A percentile compares a stretch with the other conserved stretches of the same genome.
phyloP scores from a whole-genome alignment of 1,140 invertebrate genomes.

The Eurosta solidaginis region DNA sequence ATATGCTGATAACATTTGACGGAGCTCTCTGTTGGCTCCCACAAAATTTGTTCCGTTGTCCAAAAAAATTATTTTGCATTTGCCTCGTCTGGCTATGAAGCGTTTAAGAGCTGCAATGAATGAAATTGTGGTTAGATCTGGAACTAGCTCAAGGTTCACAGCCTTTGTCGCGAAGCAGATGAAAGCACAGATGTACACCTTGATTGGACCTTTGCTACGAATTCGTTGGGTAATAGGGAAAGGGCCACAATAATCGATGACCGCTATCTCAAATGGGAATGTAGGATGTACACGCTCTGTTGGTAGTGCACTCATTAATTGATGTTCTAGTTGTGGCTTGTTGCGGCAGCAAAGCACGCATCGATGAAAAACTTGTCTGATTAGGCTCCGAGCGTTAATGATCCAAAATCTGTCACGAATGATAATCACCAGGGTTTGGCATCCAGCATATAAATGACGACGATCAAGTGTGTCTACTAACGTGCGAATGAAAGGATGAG shows the following conservation, averaged over 20 bases:
- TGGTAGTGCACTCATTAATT: slow-evolving; percentile 9
- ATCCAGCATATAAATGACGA: background rate
- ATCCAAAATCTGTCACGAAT: background rate
- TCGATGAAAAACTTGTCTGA: background rate
- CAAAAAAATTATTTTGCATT: slow-evolving; percentile 39
- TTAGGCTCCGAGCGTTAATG: background rate
- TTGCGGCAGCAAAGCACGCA: background rate
- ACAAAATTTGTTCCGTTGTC: too few species aligned
- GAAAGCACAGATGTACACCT: slow-evolving; percentile 10
- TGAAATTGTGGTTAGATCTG: slow-evolving; percentile 45
- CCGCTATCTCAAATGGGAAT: background rate
- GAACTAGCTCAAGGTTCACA: slow-evolving; percentile 60
- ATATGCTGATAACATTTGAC: slow-evolving; percentile 11
- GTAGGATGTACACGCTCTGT: background rate
- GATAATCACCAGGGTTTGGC: background rate
- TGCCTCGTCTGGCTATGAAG: slow-evolving; percentile 48
- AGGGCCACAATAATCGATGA: slow-evolving; percentile 9
- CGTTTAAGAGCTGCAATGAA: slow-evolving; percentile 52
- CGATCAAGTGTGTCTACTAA: background rate
- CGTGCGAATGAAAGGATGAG: background rate
- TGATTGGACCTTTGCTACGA: background rate
- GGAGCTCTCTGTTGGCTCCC: slow-evolving; percentile 47
- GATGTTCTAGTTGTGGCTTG: background rate
- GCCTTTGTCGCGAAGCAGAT: slow-evolving; percentile 53
- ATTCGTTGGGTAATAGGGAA: background rate